Base-by-base conservation (phyloP, 1,140 invertebrate genomes). In the Zelostemma sp. region DNA sequence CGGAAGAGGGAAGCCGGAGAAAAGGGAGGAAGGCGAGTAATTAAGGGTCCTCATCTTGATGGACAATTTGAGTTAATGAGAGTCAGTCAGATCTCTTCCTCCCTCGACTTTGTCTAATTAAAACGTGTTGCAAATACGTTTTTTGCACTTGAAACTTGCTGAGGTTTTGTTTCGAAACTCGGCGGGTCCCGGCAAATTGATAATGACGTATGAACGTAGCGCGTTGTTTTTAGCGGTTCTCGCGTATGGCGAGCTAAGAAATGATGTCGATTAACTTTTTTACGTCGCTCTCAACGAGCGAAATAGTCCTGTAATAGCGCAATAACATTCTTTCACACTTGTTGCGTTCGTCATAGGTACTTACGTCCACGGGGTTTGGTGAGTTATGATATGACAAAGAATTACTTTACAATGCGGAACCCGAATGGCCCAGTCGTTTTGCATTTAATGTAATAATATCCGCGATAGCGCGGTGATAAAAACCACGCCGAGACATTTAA, bases 21-120 rank as follows among this genome's bases (percentile, higher is more conserved):
- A 55, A 33, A 54, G 31, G 19, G 45, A 65, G 62, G 48, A 59
- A 45, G 35, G 40, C 49, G 55, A 80, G 77, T 83, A 80, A 83
- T 83, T 81, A 83, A 83, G 78, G 78, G 74, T 81, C 74, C 79
- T 81, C 79, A 81, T 81, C 76, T 72, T 76, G 63, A 73, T 70
- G 77, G 81, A 83, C 81, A 83, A 82, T 83, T 81, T 75, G 80
- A 73, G 74, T 83, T 83, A 82, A 83, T 81, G 81, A 83, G 75
- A 78, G 72, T 50, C 74, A 72, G 71, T 64, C 72, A 68, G 75
- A 35, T 2, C 11, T 35, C n/a, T 35, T 59, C 46, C 58, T 68
- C 54, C 56, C 14, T 19, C 17, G 18, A 47, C 33, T 35, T 6
- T n/a, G 33, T 1, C 33, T 35, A 35, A 35, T 35, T 35, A 35